Base-by-base conservation (phyloP, 1,140 invertebrate genomes). In the Achroia grisella region DNA sequence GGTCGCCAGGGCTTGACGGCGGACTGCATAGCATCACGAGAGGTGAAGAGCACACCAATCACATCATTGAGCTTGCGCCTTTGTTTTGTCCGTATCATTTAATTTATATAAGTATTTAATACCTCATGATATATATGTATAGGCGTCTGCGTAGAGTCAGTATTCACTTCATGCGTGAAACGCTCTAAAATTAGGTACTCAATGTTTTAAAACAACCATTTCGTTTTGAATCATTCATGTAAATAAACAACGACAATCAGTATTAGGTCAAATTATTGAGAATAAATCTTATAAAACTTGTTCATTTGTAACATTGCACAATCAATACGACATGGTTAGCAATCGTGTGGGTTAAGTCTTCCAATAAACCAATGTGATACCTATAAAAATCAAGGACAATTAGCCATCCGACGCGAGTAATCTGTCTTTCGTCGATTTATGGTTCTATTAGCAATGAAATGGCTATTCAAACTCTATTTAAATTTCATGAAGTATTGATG, bases 301-400 rank as follows among this genome's bases (percentile, higher is more conserved):
- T 75, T 68, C n/a, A 32, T 59, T 10, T 30, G 59, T 48, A 56
- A 56, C 62, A 68, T 69, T 62, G 2, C 17, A 23, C 6, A 23
- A 23, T 23, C 17, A 23, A 71, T 51, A 40, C 51, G 66, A 62
- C 60, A 65, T 61, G 54, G 48, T 56, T 37, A 50, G 56, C 51
- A 64, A 52, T 35, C 44, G 62, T 60, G 73, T 74, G 64, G 66
- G 60, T 43, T 40, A 14, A 11, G 39, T 44, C 48, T 56, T 35
- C 45, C 31, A 47, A 53, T 68, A 54, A 65, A 72, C 47, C 51
- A 58, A 52, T 57, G 52, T 64, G 59, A 71, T 65, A 70, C 41
- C 64, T 67, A 71, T 65, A 70, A 81, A 72, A 71, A 59, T 44
- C 63, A 81, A 78, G 73, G 71, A 69, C 70, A 31, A 52, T 36